Conservation (phyloP, 2,797 vertebrate genomes). For the Anas capensis region DNA sequence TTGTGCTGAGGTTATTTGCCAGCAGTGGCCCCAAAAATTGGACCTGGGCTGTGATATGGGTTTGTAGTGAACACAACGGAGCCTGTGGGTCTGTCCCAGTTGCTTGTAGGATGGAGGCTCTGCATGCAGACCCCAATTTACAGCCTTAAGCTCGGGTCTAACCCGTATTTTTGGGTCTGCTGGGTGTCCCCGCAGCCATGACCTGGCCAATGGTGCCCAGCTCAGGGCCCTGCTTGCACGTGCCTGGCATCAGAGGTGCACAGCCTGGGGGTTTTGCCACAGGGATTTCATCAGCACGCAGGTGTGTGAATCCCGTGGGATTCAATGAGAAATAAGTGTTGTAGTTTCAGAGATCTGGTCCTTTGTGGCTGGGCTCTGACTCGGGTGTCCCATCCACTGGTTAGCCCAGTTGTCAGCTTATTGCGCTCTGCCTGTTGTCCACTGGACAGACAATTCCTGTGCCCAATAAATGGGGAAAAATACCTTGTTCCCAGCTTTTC, state of each 20-base stretch:
- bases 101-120: neutral
- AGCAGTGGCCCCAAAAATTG: neutral
- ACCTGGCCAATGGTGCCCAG: neutral
- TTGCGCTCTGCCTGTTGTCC: accelerated
- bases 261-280: neutral
- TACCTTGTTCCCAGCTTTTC: neutral
- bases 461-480: neutral
- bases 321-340: neutral
- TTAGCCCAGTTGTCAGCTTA: neutral
- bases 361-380: neutral
- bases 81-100: neutral
- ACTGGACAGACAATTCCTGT: neutral
- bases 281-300: neutral
- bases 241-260: neutral
- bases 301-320: neutral
- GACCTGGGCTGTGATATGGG: neutral
- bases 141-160: neutral
- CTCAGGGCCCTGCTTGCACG: neutral
- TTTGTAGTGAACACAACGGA: neutral
- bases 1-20: neutral
- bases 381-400: neutral
- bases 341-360: neutral
- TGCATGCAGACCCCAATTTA: neutral
- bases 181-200: accelerated
- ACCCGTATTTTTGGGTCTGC: neutral